Conservation (phyloP, 2,888 invertebrate genomes). For the Copidosoma aretas region DNA sequence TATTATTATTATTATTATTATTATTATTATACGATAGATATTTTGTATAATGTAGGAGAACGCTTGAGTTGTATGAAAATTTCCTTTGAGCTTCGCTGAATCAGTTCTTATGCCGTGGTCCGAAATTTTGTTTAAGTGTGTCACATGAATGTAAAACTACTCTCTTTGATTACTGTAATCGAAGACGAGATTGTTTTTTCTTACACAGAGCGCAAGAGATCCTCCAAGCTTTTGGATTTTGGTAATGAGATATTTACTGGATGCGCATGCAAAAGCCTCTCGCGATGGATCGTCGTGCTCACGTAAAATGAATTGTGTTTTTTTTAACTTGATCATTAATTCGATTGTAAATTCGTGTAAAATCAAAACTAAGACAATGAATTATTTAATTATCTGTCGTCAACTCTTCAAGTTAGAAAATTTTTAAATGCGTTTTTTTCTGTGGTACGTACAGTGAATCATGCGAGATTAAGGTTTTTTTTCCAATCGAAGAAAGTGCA, state of each 20-base stretch:
- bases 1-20: no score
- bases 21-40: conserved; percentile 19
- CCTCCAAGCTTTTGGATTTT: conserved; percentile 56
- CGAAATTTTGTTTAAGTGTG: conserved; percentile 2
- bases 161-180: conserved; percentile 37
- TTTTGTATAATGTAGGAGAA: conserved; percentile 48
- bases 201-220: conserved; percentile 37
- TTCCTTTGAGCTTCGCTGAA: conserved; percentile 53
- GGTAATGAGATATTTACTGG: conserved; percentile 57
- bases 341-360: no score
- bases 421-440: no score
- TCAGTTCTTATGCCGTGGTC: conserved; percentile 55
- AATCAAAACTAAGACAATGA: no score
- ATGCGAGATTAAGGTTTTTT: no score
- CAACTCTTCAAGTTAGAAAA: no score
- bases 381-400: no score
- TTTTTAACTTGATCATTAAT: no score
- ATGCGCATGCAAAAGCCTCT: conserved; percentile 49
- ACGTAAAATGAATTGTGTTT: background rate
- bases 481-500: background rate
- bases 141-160: conserved; percentile 1
- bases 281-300: conserved; percentile 48
- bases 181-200: conserved; percentile 39
- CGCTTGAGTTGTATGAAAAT: conserved; percentile 49
- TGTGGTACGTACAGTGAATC: no score